A percentile compares a stretch with the other conserved stretches of the same genome.
phyloP scores from a whole-genome alignment of 1,140 invertebrate genomes.

The Leptopilina clavipes region DNA sequence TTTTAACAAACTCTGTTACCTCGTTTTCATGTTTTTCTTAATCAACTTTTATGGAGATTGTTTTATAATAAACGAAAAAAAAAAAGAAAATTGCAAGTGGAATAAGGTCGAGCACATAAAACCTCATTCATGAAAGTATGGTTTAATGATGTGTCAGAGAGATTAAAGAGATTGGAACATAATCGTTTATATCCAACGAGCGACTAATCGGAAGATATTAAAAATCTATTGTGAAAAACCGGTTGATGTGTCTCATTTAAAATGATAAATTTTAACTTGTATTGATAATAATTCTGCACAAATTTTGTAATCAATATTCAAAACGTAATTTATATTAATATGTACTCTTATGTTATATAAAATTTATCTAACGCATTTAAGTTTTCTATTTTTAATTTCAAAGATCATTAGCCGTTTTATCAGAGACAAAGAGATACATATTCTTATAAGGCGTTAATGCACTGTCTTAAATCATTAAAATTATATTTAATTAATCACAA shows the following conservation, averaged over 20 bases:
- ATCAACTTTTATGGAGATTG: neutral
- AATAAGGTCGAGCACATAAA: neutral
- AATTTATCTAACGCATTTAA: no score
- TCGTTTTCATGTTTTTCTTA: neutral
- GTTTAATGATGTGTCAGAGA: neutral
- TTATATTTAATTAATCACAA: no score
- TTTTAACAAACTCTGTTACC: neutral
- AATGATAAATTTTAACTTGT: neutral
- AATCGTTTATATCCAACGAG: slow-evolving; percentile 17
- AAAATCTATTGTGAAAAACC: slow-evolving; percentile 40
- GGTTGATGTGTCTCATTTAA: slow-evolving; percentile 38
- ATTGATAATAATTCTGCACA: neutral
- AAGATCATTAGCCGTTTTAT: no score
- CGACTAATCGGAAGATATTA: slow-evolving; percentile 13
- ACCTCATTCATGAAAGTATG: neutral
- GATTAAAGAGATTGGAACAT: slow-evolving; percentile 1
- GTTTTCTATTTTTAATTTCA: no score
- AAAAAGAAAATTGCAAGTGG: neutral
- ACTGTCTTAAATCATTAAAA: no score
- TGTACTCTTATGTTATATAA: no score
- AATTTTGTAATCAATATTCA: no score
- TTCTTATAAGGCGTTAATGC: no score
- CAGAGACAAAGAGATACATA: no score
- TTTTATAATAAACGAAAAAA: neutral
- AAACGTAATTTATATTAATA: no score